phyloP scores from a whole-genome alignment of 1,140 invertebrate genomes.

The Neodiprion lecontei region DNA sequence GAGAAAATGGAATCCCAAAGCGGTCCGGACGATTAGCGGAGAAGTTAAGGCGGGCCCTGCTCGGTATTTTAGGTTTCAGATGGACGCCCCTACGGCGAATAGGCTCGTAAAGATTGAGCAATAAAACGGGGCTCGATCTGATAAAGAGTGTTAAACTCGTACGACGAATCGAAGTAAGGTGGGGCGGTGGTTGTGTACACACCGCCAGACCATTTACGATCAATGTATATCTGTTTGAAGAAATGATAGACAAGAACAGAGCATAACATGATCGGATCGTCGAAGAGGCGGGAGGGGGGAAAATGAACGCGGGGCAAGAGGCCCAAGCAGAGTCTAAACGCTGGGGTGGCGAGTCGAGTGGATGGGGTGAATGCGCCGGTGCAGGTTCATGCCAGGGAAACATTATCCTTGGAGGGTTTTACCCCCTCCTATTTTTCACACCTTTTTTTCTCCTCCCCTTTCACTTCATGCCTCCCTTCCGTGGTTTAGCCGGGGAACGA shows the following conservation, averaged over 20 bases:
- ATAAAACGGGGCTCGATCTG: background rate
- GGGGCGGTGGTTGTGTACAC: background rate
- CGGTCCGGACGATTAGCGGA: background rate
- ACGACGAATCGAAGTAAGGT: background rate
- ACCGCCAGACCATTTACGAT: background rate
- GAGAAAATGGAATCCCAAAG: background rate
- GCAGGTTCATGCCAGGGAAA: background rate
- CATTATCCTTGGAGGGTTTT: background rate
- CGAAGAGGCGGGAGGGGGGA: background rate
- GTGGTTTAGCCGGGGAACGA: background rate
- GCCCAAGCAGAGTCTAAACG: constrained; percentile 22
- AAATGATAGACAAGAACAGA: background rate
- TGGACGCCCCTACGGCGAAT: background rate
- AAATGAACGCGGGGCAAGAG: constrained; percentile 22
- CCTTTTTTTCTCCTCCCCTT: background rate
- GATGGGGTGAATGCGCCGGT: background rate
- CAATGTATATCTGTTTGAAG: background rate
- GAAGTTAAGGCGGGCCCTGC: background rate
- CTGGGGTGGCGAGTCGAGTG: background rate
- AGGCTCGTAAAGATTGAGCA: background rate
- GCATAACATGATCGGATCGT: background rate
- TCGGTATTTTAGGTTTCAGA: background rate
- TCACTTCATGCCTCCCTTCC: no score
- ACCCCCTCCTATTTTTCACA: background rate
- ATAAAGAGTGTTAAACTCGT: constrained; percentile 1